Conservation (phyloP, 1,140 invertebrate species). For the Drosophila biarmipes region DNA sequence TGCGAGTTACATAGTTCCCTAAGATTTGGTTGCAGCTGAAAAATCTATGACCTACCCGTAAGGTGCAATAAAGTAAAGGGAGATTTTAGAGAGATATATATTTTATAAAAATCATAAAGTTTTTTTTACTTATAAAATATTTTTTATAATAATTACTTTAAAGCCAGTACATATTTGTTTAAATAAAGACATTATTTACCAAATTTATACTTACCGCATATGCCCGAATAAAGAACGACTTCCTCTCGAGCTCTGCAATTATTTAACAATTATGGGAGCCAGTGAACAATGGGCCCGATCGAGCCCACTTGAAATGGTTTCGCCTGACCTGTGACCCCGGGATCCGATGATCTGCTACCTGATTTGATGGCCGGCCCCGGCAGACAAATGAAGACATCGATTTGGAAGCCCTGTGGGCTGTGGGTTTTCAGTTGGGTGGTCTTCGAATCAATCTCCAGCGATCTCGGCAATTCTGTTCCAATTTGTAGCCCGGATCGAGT, state of each 20-base stretch:
- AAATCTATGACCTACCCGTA: no score
- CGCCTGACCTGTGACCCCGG: constrained; percentile 44
- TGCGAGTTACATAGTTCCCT: background rate
- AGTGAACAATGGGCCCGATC: constrained; percentile 6
- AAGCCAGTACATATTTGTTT: no score
- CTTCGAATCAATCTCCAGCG: constrained; percentile 25
- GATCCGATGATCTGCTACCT: constrained; percentile 41
- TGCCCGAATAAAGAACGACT: background rate
- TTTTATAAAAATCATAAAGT: no score
- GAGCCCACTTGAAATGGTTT: constrained; percentile 9
- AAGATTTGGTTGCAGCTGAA: background rate
- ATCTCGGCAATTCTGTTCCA: constrained; percentile 37
- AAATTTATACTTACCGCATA: no score
- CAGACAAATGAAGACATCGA: constrained; percentile 28
- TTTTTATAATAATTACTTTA: no score
- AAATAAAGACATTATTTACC: no score
- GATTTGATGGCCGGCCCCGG: constrained; percentile 14
- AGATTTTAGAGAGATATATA: no score
- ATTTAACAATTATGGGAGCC: constrained; percentile 27
- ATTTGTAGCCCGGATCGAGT: constrained; percentile 40
- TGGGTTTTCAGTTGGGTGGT: constrained; percentile 25
- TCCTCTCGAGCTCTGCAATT: constrained; percentile 16
- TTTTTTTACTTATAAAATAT: no score
- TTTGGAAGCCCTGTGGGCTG: constrained; percentile 1
- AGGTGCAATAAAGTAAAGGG: no score